Conservation (phyloP, 2,113 vertebrate genomes). For the Motacilla alba region DNA sequence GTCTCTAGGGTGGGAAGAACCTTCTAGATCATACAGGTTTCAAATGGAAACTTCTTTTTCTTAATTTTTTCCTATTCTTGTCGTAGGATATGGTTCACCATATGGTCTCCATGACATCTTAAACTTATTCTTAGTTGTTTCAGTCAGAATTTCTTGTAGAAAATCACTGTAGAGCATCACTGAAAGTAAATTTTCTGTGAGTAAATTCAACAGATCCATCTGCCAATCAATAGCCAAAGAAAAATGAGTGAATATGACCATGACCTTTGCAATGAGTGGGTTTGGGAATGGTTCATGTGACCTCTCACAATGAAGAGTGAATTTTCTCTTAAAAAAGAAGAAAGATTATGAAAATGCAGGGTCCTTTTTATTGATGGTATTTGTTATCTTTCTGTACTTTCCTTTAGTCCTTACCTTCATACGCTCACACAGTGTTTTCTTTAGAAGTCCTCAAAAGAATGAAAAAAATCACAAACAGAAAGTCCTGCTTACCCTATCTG, state of each 20-base stretch:
- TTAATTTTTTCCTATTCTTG: not conserved
- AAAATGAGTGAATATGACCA: not conserved
- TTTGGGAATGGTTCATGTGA: rapidly evolving
- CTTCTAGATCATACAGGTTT: not conserved
- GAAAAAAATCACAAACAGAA: not conserved
- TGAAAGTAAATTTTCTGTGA: not conserved
- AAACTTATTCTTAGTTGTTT: not conserved
- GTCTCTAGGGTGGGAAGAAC: not conserved
- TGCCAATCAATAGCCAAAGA: not conserved
- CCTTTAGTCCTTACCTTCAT: not conserved
- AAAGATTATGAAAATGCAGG: not conserved
- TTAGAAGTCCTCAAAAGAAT: not conserved
- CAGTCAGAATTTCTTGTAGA: not conserved
- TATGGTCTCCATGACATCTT: not conserved
- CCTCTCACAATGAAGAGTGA: not conserved
- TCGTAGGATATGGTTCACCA: not conserved
- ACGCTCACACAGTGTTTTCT: not conserved
- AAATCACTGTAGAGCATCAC: not conserved
- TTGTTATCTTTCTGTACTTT: not conserved
- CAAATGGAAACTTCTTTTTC: not conserved
- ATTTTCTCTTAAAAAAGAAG: not conserved
- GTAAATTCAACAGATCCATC: not conserved
- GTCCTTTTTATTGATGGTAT: not conserved
- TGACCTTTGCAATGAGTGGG: not conserved
- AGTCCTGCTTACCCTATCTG: not conserved